phyloP scores from a whole-genome alignment of 2,113 vertebrate species.

The Anguilla japonica region DNA sequence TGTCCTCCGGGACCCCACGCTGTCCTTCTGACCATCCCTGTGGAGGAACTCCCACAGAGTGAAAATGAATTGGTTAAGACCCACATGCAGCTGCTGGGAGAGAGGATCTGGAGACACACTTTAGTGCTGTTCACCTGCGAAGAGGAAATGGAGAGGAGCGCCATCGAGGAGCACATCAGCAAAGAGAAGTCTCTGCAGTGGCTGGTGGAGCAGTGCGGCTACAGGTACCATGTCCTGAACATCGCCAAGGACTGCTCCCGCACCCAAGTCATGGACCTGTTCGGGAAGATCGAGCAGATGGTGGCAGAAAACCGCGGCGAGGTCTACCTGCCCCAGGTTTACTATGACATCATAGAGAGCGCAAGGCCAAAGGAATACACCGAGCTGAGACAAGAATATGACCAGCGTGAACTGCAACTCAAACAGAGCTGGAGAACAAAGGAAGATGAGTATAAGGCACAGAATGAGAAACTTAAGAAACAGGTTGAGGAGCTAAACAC shows the following conservation, averaged over 20 bases:
- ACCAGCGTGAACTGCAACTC: background rate
- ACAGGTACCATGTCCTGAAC: slow-evolving; percentile 10
- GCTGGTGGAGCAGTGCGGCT: background rate
- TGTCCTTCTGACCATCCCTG: background rate
- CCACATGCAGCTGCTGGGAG: background rate
- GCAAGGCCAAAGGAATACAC: background rate
- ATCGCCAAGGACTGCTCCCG: background rate
- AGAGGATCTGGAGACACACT: background rate
- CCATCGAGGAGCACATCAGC: background rate
- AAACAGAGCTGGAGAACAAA: background rate
- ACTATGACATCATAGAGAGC: background rate
- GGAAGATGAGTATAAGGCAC: background rate
- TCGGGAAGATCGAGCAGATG: background rate
- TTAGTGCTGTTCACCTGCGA: too few relatives aligned
- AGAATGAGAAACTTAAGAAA: background rate
- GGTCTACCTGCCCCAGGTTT: background rate
- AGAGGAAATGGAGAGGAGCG: background rate
- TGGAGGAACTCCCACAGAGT: background rate
- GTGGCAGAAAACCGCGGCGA: background rate
- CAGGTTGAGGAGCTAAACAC: background rate
- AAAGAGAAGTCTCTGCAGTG: background rate
- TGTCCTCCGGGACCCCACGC: slow-evolving; percentile 23
- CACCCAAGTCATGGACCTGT: background rate
- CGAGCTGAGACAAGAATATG: background rate
- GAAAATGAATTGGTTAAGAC: background rate